Evolutionary conservation across 2,113 vertebrate genomes (phyloP).

Genomic region (Lathamus discolor): DNA sequence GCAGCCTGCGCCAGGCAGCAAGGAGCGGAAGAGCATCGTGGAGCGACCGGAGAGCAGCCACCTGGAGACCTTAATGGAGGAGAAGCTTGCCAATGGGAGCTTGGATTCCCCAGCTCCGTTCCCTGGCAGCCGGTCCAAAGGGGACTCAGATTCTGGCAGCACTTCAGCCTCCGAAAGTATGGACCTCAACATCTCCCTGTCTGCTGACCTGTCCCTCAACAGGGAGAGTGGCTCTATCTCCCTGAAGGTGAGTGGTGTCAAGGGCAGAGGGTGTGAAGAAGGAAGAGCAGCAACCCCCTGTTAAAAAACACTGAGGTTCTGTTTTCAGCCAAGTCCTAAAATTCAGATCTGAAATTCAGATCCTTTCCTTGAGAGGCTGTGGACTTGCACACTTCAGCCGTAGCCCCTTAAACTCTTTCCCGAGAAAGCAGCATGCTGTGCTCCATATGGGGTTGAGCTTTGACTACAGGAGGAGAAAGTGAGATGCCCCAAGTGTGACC

Average conservation of each 20-base stretch:
- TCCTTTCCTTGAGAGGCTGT: neutral
- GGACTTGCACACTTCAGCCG: rapidly evolving
- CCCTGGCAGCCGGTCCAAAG: constrained; percentile 62
- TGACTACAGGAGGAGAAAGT: neutral
- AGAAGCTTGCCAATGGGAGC: constrained; percentile 68
- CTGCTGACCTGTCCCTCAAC: constrained; percentile 77
- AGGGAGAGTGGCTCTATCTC: constrained; percentile 81
- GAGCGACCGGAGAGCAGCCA: constrained; percentile 62
- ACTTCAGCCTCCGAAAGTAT: constrained; percentile 82
- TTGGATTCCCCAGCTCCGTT: constrained; percentile 21
- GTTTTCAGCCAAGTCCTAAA: neutral
- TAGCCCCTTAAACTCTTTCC: neutral
- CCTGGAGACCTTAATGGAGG: constrained; percentile 61
- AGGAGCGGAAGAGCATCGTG: neutral
- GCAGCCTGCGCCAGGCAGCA: neutral
- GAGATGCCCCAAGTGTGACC: neutral
- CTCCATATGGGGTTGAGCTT: neutral
- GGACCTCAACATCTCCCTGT: constrained; percentile 79
- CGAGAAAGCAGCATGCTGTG: neutral
- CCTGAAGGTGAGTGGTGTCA: constrained; percentile 76
- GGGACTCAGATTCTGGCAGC: constrained; percentile 80
- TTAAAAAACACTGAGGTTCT: neutral
- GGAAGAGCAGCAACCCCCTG: neutral
- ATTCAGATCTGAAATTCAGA: neutral
- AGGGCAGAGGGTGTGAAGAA: neutral